Conservation (phyloP, 2,113 vertebrate genomes). For the Peromyscus californicus region DNA sequence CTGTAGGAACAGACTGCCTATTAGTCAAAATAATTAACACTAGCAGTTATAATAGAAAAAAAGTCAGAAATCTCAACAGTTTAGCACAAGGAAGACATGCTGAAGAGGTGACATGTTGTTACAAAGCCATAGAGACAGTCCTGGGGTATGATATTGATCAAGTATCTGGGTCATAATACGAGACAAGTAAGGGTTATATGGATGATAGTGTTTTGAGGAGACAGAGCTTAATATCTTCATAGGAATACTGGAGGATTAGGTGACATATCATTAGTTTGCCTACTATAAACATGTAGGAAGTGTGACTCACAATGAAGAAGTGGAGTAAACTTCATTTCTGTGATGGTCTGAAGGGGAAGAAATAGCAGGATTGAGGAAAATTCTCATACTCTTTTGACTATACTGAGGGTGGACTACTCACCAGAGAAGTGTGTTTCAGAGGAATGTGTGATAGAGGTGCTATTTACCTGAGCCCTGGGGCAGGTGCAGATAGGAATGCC, state of each 20-base stretch:
- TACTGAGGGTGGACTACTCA: not conserved
- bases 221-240: not conserved
- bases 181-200: not conserved
- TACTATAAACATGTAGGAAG: not conserved
- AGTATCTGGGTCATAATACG: not conserved
- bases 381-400: not conserved
- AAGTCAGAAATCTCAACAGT: not conserved
- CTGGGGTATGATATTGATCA: not conserved
- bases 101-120: not conserved
- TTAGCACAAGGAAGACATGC: not conserved
- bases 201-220: not conserved
- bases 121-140: not conserved
- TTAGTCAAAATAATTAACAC: constrained; percentile 23
- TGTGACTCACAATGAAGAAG: not conserved
- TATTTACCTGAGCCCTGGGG: not conserved
- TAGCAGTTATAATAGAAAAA: not conserved
- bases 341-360: not conserved
- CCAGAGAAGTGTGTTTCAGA: not conserved
- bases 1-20: not conserved
- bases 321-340: not conserved
- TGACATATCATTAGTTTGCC: not conserved
- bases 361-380: not conserved
- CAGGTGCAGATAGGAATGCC: not conserved
- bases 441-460: not conserved
- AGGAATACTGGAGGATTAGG: not conserved